Evolutionary conservation across 2,113 vertebrate genomes (phyloP).

Genomic region (Agapornis roseicollis): DNA sequence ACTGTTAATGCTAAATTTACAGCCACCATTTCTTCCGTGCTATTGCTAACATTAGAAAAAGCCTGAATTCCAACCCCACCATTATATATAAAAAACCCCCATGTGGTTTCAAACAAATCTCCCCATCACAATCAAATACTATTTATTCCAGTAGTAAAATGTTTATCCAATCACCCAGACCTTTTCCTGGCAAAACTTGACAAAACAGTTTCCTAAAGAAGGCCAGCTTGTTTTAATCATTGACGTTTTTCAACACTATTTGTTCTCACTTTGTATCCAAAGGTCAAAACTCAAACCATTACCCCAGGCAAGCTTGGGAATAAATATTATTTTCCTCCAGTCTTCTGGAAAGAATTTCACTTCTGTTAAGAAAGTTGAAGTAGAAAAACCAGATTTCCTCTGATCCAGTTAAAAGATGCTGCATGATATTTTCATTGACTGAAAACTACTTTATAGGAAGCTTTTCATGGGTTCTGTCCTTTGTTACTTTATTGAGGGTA

Average conservation of each 20-base stretch:
- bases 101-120: background rate
- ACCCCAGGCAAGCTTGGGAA: conserved; percentile 62
- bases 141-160: background rate
- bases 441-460: background rate
- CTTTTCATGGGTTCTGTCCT: background rate
- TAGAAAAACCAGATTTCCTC: background rate
- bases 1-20: conserved; percentile 16
- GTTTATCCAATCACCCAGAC: background rate
- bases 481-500: background rate
- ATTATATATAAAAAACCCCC: background rate
- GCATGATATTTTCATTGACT: background rate
- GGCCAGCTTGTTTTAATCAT: conserved; percentile 41
- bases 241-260: conserved; percentile 60
- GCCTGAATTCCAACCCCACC: background rate
- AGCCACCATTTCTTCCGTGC: background rate
- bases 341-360: conserved; percentile 3
- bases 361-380: background rate
- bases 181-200: conserved; percentile 8
- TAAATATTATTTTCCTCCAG: conserved; percentile 68
- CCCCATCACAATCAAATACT: background rate
- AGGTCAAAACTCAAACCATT: conserved; percentile 74
- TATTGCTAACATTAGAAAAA: background rate
- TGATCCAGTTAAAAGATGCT: background rate
- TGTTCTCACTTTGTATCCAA: conserved; percentile 70
- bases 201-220: background rate